Evolutionary conservation across 2,888 invertebrate species (phyloP).

Genomic region (Phaedon cochleariae): DNA sequence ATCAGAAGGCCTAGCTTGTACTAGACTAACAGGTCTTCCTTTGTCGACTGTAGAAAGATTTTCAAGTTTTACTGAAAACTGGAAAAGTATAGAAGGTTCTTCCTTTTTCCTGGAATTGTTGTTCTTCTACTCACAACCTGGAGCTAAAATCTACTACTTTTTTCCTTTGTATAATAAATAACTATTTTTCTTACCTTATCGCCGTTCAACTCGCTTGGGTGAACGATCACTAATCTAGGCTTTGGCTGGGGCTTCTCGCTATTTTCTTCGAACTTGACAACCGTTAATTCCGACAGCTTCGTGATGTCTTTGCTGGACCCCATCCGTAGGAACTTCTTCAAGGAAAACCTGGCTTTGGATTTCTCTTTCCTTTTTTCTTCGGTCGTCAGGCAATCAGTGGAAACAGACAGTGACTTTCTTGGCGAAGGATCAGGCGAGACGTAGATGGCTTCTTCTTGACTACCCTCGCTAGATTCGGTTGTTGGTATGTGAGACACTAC

Average conservation of each 20-base stretch:
- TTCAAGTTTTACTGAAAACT: no score
- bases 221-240: constrained; percentile 79
- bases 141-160: no score
- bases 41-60: no score
- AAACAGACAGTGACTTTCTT: constrained; percentile 75
- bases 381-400: constrained; percentile 74
- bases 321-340: constrained; percentile 84
- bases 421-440: constrained; percentile 73
- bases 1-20: no score
- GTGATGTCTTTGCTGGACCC: constrained; percentile 77
- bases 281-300: constrained; percentile 63
- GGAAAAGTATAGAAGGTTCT: no score
- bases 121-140: no score
- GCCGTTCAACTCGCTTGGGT: constrained; percentile 86
- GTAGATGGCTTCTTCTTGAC: constrained; percentile 33
- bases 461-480: constrained; percentile 63
- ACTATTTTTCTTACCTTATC: constrained; percentile 68
- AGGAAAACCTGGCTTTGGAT: constrained; percentile 78
- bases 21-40: no score
- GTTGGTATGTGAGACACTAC: constrained; percentile 72
- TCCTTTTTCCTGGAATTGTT: no score
- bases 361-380: constrained; percentile 71
- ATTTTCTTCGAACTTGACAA: constrained; percentile 39
- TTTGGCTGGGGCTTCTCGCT: constrained; percentile 44
- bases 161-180: no score